A percentile compares a stretch with the other conserved stretches of the same genome.
phyloP scores from a whole-genome alignment of 2,797 vertebrate species.

The Odontamblyopus lacepedii region DNA sequence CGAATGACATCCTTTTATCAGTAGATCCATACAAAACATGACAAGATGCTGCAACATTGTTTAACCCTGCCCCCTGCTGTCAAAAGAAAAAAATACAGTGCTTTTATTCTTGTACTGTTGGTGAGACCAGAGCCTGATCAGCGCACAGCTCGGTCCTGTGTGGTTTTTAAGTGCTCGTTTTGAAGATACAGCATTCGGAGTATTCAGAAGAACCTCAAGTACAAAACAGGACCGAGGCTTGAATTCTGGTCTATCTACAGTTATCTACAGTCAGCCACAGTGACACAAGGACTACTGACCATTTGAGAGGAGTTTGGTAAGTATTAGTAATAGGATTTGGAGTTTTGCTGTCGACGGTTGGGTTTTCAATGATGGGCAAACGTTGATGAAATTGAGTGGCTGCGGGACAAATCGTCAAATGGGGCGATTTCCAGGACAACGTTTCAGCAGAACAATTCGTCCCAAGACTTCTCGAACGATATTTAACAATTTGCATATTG shows the following conservation, averaged over 20 bases:
- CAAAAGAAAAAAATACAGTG: constrained; percentile 72
- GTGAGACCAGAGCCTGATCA: constrained; percentile 44
- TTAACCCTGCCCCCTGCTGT: constrained; percentile 66
- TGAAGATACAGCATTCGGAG: constrained; percentile 70
- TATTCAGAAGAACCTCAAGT: constrained; percentile 43
- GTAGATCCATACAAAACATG: constrained; percentile 66
- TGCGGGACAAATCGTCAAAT: constrained; percentile 33
- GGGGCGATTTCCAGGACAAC: constrained; percentile 63
- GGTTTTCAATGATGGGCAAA: not conserved
- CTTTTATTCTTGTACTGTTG: constrained; percentile 38
- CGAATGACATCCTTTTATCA: constrained; percentile 68
- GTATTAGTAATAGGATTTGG: constrained; percentile 21
- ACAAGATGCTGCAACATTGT: constrained; percentile 68
- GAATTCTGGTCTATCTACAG: constrained; percentile 62
- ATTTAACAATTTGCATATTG: constrained; percentile 62
- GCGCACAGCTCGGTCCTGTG: constrained; percentile 65
- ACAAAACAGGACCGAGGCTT: constrained; percentile 59
- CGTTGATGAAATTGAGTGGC: constrained; percentile 12
- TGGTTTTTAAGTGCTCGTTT: constrained; percentile 78
- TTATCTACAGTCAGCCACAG: constrained; percentile 64
- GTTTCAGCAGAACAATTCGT: constrained; percentile 33
- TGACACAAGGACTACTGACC: constrained; percentile 25
- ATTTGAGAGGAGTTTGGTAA: constrained; percentile 55
- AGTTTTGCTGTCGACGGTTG: not conserved
- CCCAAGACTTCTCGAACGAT: constrained; percentile 48